A percentile compares a stretch with the other conserved stretches of the same genome.
These are phyloP conservation scores for Drosophila saltans DNA, from an alignment of 1,140 invertebrate species.

Conservation along the genomic window DNA sequence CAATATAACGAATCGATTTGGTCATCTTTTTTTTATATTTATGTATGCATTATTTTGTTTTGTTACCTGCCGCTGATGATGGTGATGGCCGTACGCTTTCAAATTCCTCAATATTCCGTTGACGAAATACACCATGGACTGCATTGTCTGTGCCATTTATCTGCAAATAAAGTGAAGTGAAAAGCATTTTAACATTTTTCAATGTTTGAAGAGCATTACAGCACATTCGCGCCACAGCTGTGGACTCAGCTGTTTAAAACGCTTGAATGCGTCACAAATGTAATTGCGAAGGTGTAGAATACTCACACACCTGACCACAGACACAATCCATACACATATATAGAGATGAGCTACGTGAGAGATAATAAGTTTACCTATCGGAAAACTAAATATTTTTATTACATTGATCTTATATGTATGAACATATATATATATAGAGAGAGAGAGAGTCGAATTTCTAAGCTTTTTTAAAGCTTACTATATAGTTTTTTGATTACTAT, in stretches of 20 bases:
- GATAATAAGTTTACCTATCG: neutral
- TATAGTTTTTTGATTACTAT: too few relatives aligned
- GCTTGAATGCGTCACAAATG: conserved; percentile 45
- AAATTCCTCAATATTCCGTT: conserved; percentile 72
- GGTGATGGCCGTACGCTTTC: conserved; percentile 63
- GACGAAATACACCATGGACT: conserved; percentile 77
- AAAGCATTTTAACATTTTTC: neutral
- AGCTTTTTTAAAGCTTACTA: too few relatives aligned
- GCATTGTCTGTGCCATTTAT: conserved; percentile 71
- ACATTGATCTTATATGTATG: too few relatives aligned
- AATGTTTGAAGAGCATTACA: conserved; percentile 40
- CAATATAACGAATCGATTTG: conserved; percentile 3
- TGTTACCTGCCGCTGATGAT: conserved; percentile 52
- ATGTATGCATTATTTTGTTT: conserved; percentile 15
- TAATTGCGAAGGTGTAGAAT: conserved; percentile 31
- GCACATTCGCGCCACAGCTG: conserved; percentile 45
- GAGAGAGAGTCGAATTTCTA: too few relatives aligned
- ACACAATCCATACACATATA: conserved; percentile 8
- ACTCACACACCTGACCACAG: conserved; percentile 48
- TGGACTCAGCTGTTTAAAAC: conserved; percentile 46
- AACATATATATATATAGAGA: too few relatives aligned
- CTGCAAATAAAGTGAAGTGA: conserved; percentile 35
- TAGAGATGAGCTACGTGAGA: conserved; percentile 41
- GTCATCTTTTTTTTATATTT: conserved; percentile 8
- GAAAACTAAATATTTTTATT: too few relatives aligned